These are phyloP conservation scores for Alloplasta piceator DNA, from an alignment of 2,888 invertebrate genomes.

Conservation along the genomic window DNA sequence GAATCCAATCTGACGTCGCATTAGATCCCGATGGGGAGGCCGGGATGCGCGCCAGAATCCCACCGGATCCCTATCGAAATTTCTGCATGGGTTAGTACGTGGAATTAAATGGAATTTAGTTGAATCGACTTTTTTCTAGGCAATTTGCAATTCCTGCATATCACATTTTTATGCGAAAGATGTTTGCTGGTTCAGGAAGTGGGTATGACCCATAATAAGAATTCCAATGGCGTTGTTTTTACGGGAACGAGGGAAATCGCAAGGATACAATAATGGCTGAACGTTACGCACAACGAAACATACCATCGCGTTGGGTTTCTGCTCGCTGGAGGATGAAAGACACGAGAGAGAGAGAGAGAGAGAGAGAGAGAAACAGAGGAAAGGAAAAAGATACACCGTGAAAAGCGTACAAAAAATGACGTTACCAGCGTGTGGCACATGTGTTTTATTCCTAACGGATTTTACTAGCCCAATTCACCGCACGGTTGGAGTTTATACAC, in stretches of 20 bases:
- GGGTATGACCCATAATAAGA: too few species aligned
- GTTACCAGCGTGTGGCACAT: neutral
- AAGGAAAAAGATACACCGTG: constrained; percentile 30
- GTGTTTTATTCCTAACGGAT: constrained; percentile 1
- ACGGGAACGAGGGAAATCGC: constrained; percentile 45
- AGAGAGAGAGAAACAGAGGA: neutral
- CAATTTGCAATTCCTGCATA: too few species aligned
- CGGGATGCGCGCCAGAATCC: too few species aligned
- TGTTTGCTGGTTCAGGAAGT: neutral
- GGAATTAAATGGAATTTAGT: too few species aligned
- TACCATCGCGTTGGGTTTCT: neutral
- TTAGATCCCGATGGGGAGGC: too few species aligned
- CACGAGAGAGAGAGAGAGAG: too few species aligned
- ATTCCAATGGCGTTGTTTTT: constrained; percentile 46
- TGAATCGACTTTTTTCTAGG: too few species aligned
- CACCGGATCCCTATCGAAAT: too few species aligned
- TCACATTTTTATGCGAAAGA: neutral
- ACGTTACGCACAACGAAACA: constrained; percentile 19
- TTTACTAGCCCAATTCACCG: neutral
- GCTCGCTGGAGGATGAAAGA: neutral
- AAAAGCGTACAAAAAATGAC: constrained; percentile 17
- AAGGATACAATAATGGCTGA: constrained; percentile 30
- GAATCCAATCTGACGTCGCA: too few species aligned
- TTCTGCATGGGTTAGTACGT: too few species aligned
- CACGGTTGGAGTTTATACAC: constrained; percentile 10